phyloP scores from a whole-genome alignment of 2,888 invertebrate species.

The Ornithoptera alexandrae region DNA sequence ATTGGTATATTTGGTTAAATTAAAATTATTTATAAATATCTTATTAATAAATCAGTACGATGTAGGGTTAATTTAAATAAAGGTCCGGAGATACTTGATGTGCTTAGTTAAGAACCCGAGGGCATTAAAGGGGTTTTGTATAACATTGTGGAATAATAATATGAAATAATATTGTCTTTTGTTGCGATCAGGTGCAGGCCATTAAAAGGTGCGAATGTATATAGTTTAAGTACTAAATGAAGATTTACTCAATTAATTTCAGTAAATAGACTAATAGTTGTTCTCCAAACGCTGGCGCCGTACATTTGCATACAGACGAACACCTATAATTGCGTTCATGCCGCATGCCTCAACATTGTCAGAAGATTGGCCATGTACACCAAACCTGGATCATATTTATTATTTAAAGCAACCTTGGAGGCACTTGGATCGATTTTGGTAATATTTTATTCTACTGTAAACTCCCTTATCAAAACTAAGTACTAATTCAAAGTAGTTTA shows the following conservation, averaged over 20 bases:
- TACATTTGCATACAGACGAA: slow-evolving; percentile 27
- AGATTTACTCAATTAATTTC: slow-evolving; percentile 21
- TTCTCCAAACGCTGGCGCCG: slow-evolving; percentile 8
- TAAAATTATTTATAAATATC: too few species aligned
- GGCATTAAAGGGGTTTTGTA: too few species aligned
- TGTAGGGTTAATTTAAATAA: too few species aligned
- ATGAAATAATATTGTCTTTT: too few species aligned
- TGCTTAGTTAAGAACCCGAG: too few species aligned
- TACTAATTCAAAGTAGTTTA: background rate
- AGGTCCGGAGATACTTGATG: too few species aligned
- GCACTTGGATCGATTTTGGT: background rate
- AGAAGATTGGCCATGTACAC: background rate
- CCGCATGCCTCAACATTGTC: slow-evolving; percentile 1
- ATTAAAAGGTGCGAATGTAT: background rate
- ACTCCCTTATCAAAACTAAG: background rate
- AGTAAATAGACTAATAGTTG: slow-evolving; percentile 22
- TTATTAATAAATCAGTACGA: too few species aligned
- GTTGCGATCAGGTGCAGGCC: too few species aligned
- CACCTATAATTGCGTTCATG: slow-evolving; percentile 19
- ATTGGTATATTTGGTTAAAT: too few species aligned
- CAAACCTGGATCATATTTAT: background rate
- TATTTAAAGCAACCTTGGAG: background rate
- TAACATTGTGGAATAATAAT: too few species aligned
- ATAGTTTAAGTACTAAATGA: slow-evolving; percentile 1
- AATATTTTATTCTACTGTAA: background rate